Percentiles rank a stretch among this genome's conserved stretches.
phyloP scores from a whole-genome alignment of 2,797 vertebrate genomes.

The Luscinia luscinia region DNA sequence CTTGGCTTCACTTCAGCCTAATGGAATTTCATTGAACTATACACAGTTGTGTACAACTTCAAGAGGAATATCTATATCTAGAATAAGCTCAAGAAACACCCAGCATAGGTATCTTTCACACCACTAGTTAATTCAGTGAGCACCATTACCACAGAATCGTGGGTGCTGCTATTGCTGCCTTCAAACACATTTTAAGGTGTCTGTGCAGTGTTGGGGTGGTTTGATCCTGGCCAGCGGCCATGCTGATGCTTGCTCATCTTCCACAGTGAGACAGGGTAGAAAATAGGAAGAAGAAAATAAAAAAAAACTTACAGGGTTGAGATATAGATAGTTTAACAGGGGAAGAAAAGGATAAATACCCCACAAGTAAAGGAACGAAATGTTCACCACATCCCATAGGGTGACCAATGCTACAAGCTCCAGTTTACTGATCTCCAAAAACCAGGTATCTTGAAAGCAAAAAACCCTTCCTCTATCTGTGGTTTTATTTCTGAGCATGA shows the following conservation, averaged over 20 bases:
- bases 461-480: neutral
- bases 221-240: neutral
- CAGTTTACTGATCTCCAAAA: neutral
- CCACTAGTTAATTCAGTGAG: neutral
- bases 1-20: neutral
- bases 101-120: neutral
- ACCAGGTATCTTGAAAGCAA: neutral
- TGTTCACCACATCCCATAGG: neutral
- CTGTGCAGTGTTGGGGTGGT: neutral
- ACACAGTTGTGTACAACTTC: neutral
- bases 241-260: neutral
- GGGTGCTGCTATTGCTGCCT: fast-evolving
- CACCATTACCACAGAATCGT: neutral
- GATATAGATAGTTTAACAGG: neutral
- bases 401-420: neutral
- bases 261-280: neutral
- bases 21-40: neutral
- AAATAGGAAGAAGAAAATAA: neutral
- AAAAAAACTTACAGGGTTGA: neutral
- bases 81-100: neutral
- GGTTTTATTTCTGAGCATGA: neutral
- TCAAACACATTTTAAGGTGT: neutral
- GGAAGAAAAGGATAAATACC: neutral
- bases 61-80: neutral
- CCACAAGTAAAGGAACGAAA: neutral